Percentiles rank a stretch among this genome's conserved stretches.
Evolutionary conservation across 2,113 vertebrate species (phyloP).

Genomic region (Addax nasomaculatus): DNA sequence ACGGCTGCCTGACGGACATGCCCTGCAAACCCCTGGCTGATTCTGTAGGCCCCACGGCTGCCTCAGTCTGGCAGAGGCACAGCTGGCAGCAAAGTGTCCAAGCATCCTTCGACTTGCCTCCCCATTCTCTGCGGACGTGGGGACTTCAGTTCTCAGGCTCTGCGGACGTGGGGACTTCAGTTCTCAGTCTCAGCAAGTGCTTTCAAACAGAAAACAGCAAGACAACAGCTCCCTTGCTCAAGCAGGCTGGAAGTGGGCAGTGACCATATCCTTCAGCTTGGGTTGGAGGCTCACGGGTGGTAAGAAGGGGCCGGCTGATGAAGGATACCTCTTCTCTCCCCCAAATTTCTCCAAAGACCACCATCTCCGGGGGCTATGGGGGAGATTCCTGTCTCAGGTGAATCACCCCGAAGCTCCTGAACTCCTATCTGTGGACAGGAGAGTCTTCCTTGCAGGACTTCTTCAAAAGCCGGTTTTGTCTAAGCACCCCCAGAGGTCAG

Average conservation of each 20-base stretch:
- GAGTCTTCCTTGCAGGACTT: not conserved
- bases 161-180: not conserved
- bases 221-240: not conserved
- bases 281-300: not conserved
- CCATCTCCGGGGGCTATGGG: accelerated
- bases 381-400: not conserved
- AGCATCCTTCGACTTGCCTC: not conserved
- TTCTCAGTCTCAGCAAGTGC: accelerated
- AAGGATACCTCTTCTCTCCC: not conserved
- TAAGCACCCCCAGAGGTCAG: not conserved
- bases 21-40: not conserved
- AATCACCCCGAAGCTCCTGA: not conserved
- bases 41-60: accelerated
- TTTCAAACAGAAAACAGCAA: not conserved
- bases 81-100: accelerated
- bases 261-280: no score
- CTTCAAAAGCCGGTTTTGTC: not conserved
- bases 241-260: not conserved
- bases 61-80: not conserved
- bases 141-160: not conserved
- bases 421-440: not conserved
- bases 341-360: not conserved
- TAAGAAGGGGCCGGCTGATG: not conserved
- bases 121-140: not conserved
- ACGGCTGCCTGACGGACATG: accelerated